These are phyloP conservation scores for Tolmerus cingulatus DNA, from an alignment of 2,888 invertebrate species.

Conservation along the genomic window DNA sequence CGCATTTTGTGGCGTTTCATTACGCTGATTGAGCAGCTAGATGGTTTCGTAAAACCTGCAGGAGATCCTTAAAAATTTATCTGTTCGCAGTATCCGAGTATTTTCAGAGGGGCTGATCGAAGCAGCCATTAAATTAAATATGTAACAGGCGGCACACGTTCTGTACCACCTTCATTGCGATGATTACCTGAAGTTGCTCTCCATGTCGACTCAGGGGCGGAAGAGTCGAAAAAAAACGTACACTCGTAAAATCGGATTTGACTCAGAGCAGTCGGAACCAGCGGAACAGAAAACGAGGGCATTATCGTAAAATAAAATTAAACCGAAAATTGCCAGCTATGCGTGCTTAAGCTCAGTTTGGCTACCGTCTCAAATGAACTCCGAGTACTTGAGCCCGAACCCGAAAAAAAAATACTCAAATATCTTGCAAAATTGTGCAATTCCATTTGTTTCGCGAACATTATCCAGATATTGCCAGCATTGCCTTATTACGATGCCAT, in stretches of 20 bases:
- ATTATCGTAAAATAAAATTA: slow-evolving; percentile 47
- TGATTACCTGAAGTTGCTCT: slow-evolving; percentile 4
- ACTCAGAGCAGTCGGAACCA: slow-evolving; percentile 24
- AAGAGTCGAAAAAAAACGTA: not conserved
- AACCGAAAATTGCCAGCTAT: slow-evolving; percentile 41
- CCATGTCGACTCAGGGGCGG: not conserved
- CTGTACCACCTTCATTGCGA: slow-evolving; percentile 11
- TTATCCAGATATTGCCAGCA: not conserved
- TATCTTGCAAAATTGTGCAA: slow-evolving; percentile 36
- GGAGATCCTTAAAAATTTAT: not conserved
- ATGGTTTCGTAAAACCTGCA: not conserved
- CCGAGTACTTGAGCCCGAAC: not conserved
- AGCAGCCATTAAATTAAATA: not conserved
- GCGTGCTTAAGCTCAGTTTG: slow-evolving; percentile 46
- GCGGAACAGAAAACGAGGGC: slow-evolving; percentile 46
- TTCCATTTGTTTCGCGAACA: slow-evolving; percentile 40
- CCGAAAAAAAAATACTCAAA: not conserved
- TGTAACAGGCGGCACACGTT: not conserved
- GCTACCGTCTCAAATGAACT: slow-evolving; percentile 26
- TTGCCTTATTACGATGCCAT: slow-evolving; percentile 31
- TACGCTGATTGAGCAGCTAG: not conserved
- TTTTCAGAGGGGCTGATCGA: not conserved
- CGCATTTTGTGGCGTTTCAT: not conserved
- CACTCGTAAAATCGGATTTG: slow-evolving; percentile 45
- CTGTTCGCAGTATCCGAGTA: not conserved